Conservation (phyloP, 2,797 vertebrate species). For the Salarias fasciatus region DNA sequence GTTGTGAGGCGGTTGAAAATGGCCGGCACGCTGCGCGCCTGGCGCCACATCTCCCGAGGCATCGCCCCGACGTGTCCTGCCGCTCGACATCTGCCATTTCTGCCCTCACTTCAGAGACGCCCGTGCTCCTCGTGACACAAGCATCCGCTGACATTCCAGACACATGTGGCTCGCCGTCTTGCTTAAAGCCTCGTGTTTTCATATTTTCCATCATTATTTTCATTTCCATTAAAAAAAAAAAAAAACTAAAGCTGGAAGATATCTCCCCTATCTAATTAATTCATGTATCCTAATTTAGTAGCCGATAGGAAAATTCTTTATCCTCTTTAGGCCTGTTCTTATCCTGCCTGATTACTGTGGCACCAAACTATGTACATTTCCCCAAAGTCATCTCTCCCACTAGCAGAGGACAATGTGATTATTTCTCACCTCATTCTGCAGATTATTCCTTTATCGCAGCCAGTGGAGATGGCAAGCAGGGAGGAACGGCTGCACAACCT, state of each 20-base stretch:
- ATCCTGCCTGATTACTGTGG: slow-evolving; percentile 24
- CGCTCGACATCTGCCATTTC: slow-evolving; percentile 62
- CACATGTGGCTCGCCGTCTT: background rate
- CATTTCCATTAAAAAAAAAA: slow-evolving; percentile 15
- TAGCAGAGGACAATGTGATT: slow-evolving; percentile 74
- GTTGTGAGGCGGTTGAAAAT: slow-evolving; percentile 4
- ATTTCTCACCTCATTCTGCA: slow-evolving; percentile 74
- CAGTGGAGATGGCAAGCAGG: slow-evolving; percentile 62
- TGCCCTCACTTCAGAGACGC: slow-evolving; percentile 40
- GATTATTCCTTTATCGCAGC: slow-evolving; percentile 79
- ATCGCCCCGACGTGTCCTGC: slow-evolving; percentile 42
- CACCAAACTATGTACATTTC: slow-evolving; percentile 44
- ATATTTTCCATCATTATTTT: background rate
- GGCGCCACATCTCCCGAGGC: slow-evolving; percentile 52
- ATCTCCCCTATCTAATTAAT: background rate
- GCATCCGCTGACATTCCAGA: slow-evolving; percentile 1
- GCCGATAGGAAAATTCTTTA: background rate
- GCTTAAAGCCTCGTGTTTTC: slow-evolving; percentile 1
- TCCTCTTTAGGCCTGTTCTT: slow-evolving; percentile 3
- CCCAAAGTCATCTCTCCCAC: slow-evolving; percentile 72
- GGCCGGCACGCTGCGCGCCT: slow-evolving; percentile 19
- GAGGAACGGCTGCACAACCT: slow-evolving; percentile 61
- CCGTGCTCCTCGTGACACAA: slow-evolving; percentile 41
- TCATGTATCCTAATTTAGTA: slow-evolving; percentile 13
- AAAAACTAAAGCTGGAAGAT: background rate